phyloP scores from a whole-genome alignment of 2,888 invertebrate species.

The Sthenelais limicola region DNA sequence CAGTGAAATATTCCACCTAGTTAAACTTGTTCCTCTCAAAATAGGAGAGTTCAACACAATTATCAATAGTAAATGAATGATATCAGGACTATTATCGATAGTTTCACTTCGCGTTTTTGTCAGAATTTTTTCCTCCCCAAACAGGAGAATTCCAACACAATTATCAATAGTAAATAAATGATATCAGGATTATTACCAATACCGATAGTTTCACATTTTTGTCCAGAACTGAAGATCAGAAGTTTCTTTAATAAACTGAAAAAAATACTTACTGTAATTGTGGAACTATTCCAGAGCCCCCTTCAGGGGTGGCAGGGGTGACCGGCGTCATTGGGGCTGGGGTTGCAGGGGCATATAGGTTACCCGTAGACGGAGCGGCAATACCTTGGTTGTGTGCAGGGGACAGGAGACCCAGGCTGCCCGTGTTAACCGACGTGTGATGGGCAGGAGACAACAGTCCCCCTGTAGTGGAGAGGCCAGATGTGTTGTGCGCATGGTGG shows the following conservation, averaged over 20 bases:
- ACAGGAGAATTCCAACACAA: too few relatives aligned
- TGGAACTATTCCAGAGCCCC: conserved; percentile 94
- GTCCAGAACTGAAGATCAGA: background rate
- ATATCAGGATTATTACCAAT: too few relatives aligned
- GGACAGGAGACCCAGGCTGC: conserved; percentile 39
- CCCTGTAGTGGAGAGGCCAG: conserved; percentile 10
- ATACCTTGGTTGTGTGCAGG: conserved; percentile 32
- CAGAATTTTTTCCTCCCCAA: too few relatives aligned
- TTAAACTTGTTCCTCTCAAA: too few relatives aligned
- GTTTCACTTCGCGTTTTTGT: too few relatives aligned
- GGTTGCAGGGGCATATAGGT: conserved; percentile 76
- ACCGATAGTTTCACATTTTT: too few relatives aligned
- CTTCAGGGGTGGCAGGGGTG: conserved; percentile 81
- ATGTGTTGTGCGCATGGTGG: background rate
- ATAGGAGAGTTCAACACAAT: too few relatives aligned
- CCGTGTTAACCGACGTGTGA: conserved; percentile 37
- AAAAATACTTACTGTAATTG: conserved; percentile 83
- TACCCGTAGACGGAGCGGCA: conserved; percentile 35
- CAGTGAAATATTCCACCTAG: too few relatives aligned
- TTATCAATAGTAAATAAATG: too few relatives aligned
- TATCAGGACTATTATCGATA: too few relatives aligned
- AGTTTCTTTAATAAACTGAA: too few relatives aligned
- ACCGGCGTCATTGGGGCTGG: conserved; percentile 78
- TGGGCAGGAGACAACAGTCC: conserved; percentile 33
- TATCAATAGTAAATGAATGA: too few relatives aligned